Evolutionary conservation across 2,888 invertebrate genomes (phyloP), one percentile per base, ranked within the genome.

Genomic region (Phytoseiulus persimilis): DNA sequence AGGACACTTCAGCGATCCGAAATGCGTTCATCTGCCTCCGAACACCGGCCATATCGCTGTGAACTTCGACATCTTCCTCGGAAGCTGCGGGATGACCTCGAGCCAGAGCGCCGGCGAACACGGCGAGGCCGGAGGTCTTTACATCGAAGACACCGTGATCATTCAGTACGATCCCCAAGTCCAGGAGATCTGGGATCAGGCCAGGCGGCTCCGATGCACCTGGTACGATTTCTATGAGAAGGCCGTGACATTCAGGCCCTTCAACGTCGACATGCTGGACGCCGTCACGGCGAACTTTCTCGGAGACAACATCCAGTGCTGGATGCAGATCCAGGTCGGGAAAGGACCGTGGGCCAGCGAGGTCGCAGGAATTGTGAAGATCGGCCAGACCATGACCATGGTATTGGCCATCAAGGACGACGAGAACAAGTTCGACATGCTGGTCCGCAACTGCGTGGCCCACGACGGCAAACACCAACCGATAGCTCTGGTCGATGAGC

Each of bases 271-370:
- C 93, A 97, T 97, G 96, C 93, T 97, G 91, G 97, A 97, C 93
- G 97, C 97, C 0, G 97, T 97, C 89, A 97, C 97, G 0, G 97
- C 97, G 89, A 97, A 97, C 94, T 97, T 97, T 95, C 94, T 97
- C 92, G 97, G 97, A 45, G 97, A 97, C 93, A 97, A 97, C 94
- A 94, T 97, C 92, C 97, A 97, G 93, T 97, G 97, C 93, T 97
- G 97, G 97, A 97, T 97, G 97, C 97, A 97, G 93, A 97, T 97
- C 92, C 97, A 97, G 93, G 97, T 97, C 89, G 97, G 97, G 90
- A 97, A 97, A 93, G 97, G 97, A 91, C 97, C 97, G 0, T 97
- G 97, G 97, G 97, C 97, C n/a, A 96, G 96, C 28, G 97, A 97
- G 93, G 97, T 97, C 65, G 97, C 97, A 0, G 97, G 97, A 90